Percentiles rank a stretch among this genome's conserved stretches.
Conservation (phyloP, 2,113 vertebrate genomes). For the Embiotoca jacksoni region DNA sequence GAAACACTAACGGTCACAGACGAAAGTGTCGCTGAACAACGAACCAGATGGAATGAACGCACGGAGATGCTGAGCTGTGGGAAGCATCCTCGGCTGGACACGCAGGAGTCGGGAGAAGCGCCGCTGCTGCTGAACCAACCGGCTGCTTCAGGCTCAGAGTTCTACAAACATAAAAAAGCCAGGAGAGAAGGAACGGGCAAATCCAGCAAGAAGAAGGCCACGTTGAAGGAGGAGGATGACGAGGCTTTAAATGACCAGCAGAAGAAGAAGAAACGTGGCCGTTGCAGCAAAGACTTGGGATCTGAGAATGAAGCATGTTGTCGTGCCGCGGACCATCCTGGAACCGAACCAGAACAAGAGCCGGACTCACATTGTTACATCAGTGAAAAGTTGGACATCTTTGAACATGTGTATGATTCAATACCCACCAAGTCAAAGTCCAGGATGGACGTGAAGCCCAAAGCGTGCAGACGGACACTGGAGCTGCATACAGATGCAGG, state of each 20-base stretch:
- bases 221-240: constrained; percentile 7
- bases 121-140: not conserved
- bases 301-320: not conserved
- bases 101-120: constrained; percentile 11
- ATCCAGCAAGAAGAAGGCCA: constrained; percentile 42
- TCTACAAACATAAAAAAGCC: constrained; percentile 61
- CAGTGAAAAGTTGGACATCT: not conserved
- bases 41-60: not conserved
- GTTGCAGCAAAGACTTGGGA: not conserved
- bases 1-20: not conserved
- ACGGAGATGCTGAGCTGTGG: not conserved
- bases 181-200: constrained; percentile 22
- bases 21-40: not conserved
- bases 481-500: not conserved
- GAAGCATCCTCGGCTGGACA: constrained; percentile 42
- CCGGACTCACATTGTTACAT: not conserved
- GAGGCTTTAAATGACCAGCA: constrained; percentile 16
- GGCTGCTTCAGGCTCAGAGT: not conserved
- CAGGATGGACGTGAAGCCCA: not conserved
- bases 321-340: not conserved
- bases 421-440: not conserved
- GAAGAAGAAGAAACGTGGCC: constrained; percentile 7
- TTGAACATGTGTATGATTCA: not conserved
- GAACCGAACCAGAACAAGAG: not conserved
- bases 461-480: not conserved